Base-by-base conservation (phyloP, 1,140 invertebrate genomes). In the Pseudobourletiella spinata region DNA sequence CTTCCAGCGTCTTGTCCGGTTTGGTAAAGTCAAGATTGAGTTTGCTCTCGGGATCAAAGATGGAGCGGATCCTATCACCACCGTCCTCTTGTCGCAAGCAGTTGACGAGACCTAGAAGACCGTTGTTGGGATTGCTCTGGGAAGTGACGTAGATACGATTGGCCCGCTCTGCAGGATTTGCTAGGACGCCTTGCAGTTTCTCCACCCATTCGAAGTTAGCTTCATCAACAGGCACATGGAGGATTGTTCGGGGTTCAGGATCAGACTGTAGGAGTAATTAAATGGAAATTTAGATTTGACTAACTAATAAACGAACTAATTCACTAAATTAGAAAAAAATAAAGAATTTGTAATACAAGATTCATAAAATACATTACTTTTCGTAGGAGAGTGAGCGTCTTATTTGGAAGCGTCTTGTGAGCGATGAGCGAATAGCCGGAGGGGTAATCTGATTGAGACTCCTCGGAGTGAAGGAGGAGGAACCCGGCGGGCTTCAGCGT, bases 91-190 rank as follows among this genome's bases (percentile, higher is more conserved):
- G 81, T 68, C 86, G 84, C 44, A 97, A 77, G 73, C 95, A 98
- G 68, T 89, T 93, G 54, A 87, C 83, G 66, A 97, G 76, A 44
- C 95, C 94, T 48, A 95, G 76, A 28, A 92, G 79, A 55, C 95
- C 92, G 73, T 79, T 86, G 20, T 72, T 72, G 65, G 85, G 81
- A 72, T 86, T 83, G 0, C 79, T 79, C 73, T 86, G 35, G 18
- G 35, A 81, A 8, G 90, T 73, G 81, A 1, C 14, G 46, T 50
- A 50, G 22, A n/a, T n/a, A n/a, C n/a, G 82, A 51, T 73, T 43
- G 43, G 69, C 59, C 25, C 74, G 74, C 68, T 80, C 79, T 52
- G 83, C 81, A 0, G 80, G 76, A 57, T 80, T 78, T 59, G 80
- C 81, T 72, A 88, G 63, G 0, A 83, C 82, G 0, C 81, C 77